Base-by-base conservation (phyloP, 2,113 vertebrate species). In the Talpa occidentalis region DNA sequence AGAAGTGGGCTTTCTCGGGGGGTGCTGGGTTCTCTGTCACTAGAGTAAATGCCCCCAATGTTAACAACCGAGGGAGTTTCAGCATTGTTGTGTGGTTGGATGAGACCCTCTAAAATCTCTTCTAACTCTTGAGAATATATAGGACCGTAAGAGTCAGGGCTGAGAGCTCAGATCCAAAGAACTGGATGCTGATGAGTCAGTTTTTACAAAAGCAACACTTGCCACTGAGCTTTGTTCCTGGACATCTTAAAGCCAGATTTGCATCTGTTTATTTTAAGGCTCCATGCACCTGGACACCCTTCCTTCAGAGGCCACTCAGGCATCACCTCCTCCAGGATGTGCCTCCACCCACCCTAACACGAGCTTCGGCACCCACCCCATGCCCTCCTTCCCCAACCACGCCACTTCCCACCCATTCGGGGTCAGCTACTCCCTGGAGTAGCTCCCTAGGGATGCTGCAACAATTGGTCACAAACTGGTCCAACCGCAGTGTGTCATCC, bases 201-300 rank as follows among this genome's bases (percentile, higher is more conserved):
- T 47, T 86, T 91, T 26, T 49, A 44, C 32, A 52, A 26, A 17
- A 82, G 32, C 24, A 24, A 28, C 28, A 74, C 87, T 82, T 56
- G 40, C 42, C 35, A 60, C 11, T 49, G 49, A 60, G 60, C 37
- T 69, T 76, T 52, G n/a, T 44, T 73, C 11, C 6, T 40, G 49
- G 32, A 15, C n/a, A 49, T 60, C 35, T 22, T 24, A 47, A 54
- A 90, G 64, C 40, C 59, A 90, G 30, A 70, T 90, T 90, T 81
- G 42, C 66, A 70, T 79, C 42, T 47, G 60, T 80, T 2, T 78
- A 79, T 42, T 73, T 95, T 74, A 95, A 90, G 67, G 49, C 62
- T 76, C 47, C 22, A 0, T 19, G 49, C 7, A 67, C 47, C 66
- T 62, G 30, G 26, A 44, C 22, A 47, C 10, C 1, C 81, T 93